Evolutionary conservation across 1,140 invertebrate species (phyloP), one percentile per base, ranked within the genome.

Genomic region (Drosophila busckii): DNA sequence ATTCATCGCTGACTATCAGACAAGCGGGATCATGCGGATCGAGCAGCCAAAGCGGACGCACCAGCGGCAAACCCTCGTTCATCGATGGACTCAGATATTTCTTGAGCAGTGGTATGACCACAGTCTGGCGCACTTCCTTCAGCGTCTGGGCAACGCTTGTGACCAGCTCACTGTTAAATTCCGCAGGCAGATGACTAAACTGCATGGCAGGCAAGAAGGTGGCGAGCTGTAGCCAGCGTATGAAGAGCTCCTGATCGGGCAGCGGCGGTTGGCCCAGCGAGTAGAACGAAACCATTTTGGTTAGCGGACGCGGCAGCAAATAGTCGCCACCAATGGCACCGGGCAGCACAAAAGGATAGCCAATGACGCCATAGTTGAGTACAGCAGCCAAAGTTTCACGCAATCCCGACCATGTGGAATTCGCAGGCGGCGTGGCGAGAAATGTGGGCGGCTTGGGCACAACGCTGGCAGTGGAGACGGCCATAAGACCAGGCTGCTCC

Each of bases 191-290:
- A 73, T 96, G 92, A 0, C 95, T 96, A 65, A 97, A 97, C 82
- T 97, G 94, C 82, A 98, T 94, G 0, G 96, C 93, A 0, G 97
- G 96, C 32, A 99, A 82, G 82, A 98, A 98, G 0, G 95, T 94
- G n/a, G 94, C 93, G 52, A 97, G 88, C 84, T 98, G 95, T n/a
- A 98, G 87, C 97, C 97, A 99, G 35, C 97, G 89, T 34, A 97
- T 93, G 75, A 96, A 99, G 4, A 99, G 88, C 80, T 99, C 96
- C 60, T 92, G 91, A 42, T 96, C 93, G 0, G 95, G 94, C 8
- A 95, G 68, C 4, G 66, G 60, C 4, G 86, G 84, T 28, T 85
- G 82, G 0, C 50, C 71, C 12, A 87, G 17, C 3, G 86, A 84
- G 15, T 87, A 84, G 55, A 85, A 87, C 0, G 76, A 82, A 1